phyloP scores from a whole-genome alignment of 2,113 vertebrate species.

The Muntiacus reevesi region DNA sequence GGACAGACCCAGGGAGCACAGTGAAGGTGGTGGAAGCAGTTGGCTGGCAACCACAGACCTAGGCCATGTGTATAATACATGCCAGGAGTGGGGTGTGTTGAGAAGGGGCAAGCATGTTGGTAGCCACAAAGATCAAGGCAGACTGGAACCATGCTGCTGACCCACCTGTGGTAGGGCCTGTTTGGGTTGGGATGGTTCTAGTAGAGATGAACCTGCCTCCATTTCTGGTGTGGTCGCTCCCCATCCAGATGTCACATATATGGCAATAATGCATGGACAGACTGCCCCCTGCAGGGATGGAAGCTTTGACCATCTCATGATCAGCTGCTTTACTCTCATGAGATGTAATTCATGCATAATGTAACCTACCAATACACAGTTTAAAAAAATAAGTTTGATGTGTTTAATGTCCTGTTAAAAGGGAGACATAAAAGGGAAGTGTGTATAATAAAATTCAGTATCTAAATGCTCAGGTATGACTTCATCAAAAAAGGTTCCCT shows the following conservation, averaged over 20 bases:
- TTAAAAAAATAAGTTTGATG: background rate
- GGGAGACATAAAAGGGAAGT: background rate
- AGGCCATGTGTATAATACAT: background rate
- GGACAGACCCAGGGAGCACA: background rate
- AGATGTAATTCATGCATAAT: background rate
- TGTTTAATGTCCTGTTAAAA: background rate
- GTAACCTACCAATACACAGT: background rate
- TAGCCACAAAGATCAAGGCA: background rate
- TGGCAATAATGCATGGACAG: background rate
- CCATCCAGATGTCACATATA: background rate
- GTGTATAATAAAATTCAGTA: background rate
- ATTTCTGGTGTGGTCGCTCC: background rate
- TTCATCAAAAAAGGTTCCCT: background rate
- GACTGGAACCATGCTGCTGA: background rate
- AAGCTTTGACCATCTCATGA: background rate
- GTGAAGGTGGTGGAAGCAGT: background rate
- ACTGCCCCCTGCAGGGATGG: background rate
- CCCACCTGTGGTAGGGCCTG: background rate
- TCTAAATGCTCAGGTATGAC: background rate
- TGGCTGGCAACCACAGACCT: background rate
- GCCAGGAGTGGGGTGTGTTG: background rate
- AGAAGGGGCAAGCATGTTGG: background rate
- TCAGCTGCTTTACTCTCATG: background rate
- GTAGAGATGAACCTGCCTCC: background rate
- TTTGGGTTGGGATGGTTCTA: background rate